Percentiles rank a stretch among this genome's conserved stretches.
Conservation (phyloP, 1,140 invertebrate genomes). For the Kradibia gibbosae region DNA sequence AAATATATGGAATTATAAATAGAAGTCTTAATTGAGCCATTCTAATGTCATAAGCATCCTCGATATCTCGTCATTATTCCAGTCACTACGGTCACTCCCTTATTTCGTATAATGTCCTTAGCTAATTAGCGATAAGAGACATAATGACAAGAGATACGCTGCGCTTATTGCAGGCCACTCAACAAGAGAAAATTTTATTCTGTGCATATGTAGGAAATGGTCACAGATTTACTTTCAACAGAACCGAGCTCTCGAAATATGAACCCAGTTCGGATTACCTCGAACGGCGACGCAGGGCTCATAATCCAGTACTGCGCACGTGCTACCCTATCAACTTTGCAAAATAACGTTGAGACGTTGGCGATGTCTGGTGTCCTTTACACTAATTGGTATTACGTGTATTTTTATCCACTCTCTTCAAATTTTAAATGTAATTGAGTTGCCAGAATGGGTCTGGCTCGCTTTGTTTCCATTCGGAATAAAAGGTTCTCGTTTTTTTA, state of each 20-base stretch:
- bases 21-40: background rate
- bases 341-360: background rate
- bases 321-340: background rate
- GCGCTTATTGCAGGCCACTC: background rate
- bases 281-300: background rate
- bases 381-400: slow-evolving; percentile 27
- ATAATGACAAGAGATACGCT: background rate
- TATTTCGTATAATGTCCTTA: background rate
- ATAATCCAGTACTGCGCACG: slow-evolving; percentile 29
- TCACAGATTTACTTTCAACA: background rate
- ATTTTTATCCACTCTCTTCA: slow-evolving; percentile 4
- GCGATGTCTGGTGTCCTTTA: background rate
- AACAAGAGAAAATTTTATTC: background rate
- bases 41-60: background rate
- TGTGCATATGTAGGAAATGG: background rate
- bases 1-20: no score
- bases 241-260: slow-evolving; percentile 17
- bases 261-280: slow-evolving; percentile 25
- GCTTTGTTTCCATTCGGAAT: no score
- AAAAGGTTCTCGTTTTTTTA: background rate
- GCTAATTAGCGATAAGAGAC: background rate
- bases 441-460: background rate
- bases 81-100: background rate
- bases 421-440: slow-evolving; percentile 42
- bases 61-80: background rate